phyloP scores from a whole-genome alignment of 2,888 invertebrate species.

The Caenorhabditis sulstoni region DNA sequence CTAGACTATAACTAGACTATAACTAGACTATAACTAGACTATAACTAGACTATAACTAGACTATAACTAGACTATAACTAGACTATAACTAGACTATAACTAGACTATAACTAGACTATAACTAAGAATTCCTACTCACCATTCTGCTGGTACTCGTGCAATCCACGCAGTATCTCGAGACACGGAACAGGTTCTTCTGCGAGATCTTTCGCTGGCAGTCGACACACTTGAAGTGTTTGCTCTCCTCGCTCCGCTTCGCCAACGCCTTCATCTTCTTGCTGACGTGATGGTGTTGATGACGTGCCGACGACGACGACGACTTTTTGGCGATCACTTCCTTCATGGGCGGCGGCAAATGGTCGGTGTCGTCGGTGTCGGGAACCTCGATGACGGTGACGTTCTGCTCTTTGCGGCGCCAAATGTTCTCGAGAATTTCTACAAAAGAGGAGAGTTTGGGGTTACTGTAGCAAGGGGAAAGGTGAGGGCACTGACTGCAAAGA shows the following conservation, averaged over 20 bases:
- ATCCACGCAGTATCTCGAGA: constrained; percentile 66
- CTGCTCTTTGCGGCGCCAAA: constrained; percentile 58
- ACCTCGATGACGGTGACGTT: constrained; percentile 72
- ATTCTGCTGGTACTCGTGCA: constrained; percentile 64
- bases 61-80: too few species aligned
- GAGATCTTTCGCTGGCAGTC: constrained; percentile 67
- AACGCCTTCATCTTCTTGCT: constrained; percentile 41
- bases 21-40: too few species aligned
- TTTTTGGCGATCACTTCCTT: constrained; percentile 4
- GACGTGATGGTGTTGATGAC: constrained; percentile 31
- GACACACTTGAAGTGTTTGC: constrained; percentile 59
- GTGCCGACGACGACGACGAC: background rate
- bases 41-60: too few species aligned
- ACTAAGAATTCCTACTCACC: constrained; percentile 54
- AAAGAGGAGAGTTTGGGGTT: constrained; percentile 6
- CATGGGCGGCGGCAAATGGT: constrained; percentile 25
- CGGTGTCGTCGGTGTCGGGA: constrained; percentile 26
- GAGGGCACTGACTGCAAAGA: constrained; percentile 74
- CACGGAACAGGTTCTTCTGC: constrained; percentile 60
- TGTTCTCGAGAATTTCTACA: constrained; percentile 71
- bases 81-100: too few species aligned
- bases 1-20: too few species aligned
- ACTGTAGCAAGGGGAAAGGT: background rate
- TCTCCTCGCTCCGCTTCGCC: constrained; percentile 52
- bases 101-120: too few species aligned